These are phyloP conservation scores for Umimayanthus chanpuru DNA, from an alignment of 92 coral and sea anemone genomes.

Conservation along the genomic window DNA sequence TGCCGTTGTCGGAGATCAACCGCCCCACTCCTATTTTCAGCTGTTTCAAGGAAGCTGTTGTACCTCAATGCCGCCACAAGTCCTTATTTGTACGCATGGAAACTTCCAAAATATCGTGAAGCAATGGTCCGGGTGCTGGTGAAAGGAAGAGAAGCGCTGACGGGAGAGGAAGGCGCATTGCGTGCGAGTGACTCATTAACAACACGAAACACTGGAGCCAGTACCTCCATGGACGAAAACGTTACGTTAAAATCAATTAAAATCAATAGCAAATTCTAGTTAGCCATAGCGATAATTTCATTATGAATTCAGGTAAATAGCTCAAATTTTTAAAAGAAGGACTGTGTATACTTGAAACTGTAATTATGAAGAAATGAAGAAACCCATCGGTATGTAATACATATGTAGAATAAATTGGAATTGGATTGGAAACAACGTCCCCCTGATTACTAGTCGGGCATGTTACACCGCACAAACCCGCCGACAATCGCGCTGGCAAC, in stretches of 20 bases:
- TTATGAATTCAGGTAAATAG: too few relatives aligned
- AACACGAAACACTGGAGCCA: neutral
- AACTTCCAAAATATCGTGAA: neutral
- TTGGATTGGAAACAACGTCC: too few relatives aligned
- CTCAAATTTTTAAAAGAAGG: neutral
- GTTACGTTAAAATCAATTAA: neutral
- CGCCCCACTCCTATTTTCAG: neutral
- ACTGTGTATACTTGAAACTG: too few relatives aligned
- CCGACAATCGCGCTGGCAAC: too few relatives aligned
- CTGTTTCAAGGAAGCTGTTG: neutral
- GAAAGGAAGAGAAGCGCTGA: neutral
- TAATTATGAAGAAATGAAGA: too few relatives aligned
- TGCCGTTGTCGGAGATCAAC: neutral
- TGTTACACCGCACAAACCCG: too few relatives aligned
- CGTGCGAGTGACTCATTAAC: neutral
- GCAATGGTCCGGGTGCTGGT: neutral
- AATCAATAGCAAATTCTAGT: neutral
- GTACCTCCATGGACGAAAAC: neutral
- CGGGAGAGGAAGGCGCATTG: neutral
- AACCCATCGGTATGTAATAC: too few relatives aligned
- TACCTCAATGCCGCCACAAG: neutral
- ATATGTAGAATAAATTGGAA: too few relatives aligned
- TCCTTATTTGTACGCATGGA: constrained; percentile 10
- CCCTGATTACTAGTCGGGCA: too few relatives aligned
- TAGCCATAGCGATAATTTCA: too few relatives aligned